Base-by-base conservation (phyloP, 2,113 vertebrate genomes). In the Tachysurus vachellii region DNA sequence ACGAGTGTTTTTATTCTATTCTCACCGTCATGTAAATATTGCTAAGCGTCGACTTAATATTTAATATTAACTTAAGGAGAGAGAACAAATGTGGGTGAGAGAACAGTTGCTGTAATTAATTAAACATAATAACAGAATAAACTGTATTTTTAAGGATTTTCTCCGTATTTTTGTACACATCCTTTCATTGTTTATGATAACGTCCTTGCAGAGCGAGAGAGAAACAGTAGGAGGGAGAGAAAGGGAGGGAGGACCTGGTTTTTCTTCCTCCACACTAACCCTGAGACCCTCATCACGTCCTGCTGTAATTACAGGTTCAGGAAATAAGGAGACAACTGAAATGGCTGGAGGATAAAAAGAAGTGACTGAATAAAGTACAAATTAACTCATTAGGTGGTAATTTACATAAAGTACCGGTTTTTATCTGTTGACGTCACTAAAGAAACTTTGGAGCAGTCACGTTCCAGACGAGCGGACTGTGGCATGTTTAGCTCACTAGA, bases 291-390 rank as follows among this genome's bases (percentile, higher is more conserved):
- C 91, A 83, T 85, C 91, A 88, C 62, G 90, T 88, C 90, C 92
- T 90, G 88, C 83, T 85, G 93, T 93, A 94, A 96, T 95, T 95
- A 95, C 93, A 93, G 94, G 93, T 93, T 94, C 93, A 93, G 91
- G 93, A 93, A 93, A 95, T 94, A 91, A 94, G 91, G 91, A 93
- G 93, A 94, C 93, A 92, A 94, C 94, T 94, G 92, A 94, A 95
- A 95, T 93, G 90, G 92, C 90, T 91, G 90, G 84, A 57, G 77
- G 77, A 57, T 79, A 56, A 56, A 56, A 79, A 56, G 47, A 53
- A 12, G 13, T 28, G 50, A 53, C 47, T 77, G 47, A 28, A 77
- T n/a, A 77, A 80, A 57, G 53, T 56, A 79, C 9, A 12, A 56
- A 19, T 57, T 19, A 12, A 36, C 31, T 57, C 16, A 80, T 80